These are phyloP conservation scores for Cnemophilus loriae DNA, from an alignment of 2,113 vertebrate genomes.

Conservation along the genomic window DNA sequence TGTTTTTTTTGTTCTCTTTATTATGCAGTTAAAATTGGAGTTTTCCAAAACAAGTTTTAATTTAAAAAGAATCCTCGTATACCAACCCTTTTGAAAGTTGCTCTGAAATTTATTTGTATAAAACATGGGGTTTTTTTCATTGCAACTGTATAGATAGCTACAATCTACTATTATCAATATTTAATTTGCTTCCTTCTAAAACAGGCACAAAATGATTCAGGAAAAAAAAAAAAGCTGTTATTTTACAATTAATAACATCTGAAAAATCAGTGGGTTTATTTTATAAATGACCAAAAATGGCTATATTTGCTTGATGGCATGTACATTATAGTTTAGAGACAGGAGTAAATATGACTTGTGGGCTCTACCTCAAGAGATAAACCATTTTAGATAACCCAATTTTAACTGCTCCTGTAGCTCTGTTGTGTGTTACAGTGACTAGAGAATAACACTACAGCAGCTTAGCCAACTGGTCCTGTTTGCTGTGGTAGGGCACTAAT, in stretches of 20 bases:
- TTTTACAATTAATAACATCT: not conserved
- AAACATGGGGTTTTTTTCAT: not conserved
- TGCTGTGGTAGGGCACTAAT: not conserved
- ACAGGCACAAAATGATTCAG: not conserved
- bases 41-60: not conserved
- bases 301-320: constrained; percentile 13
- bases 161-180: not conserved
- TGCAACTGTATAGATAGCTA: not conserved
- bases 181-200: not conserved
- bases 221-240: not conserved
- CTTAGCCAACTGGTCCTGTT: not conserved
- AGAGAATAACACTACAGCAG: constrained; percentile 3
- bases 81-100: not conserved
- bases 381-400: not conserved
- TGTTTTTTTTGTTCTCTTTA: not conserved
- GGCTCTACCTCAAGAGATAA: constrained; percentile 70
- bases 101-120: not conserved
- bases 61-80: not conserved
- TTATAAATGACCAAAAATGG: not conserved
- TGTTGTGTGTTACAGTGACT: not conserved
- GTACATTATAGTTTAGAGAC: not conserved
- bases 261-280: not conserved
- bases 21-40: constrained; percentile 15
- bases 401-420: constrained; percentile 26
- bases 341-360: constrained; percentile 42